These are phyloP conservation scores for Euzetes globulus DNA, from an alignment of 2,888 invertebrate species.

Conservation along the genomic window DNA sequence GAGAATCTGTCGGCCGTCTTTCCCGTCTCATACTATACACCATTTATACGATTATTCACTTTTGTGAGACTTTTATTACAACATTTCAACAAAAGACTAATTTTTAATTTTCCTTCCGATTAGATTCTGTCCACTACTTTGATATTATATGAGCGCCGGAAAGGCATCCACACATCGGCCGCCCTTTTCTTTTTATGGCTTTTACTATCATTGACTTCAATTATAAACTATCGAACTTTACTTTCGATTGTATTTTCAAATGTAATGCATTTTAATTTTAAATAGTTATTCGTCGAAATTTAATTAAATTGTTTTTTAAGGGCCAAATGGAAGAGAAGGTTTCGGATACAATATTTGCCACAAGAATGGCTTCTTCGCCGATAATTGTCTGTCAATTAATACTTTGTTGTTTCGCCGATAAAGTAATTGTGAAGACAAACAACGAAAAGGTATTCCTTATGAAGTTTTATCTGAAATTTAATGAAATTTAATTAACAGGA, in stretches of 20 bases:
- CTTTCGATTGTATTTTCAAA: not conserved
- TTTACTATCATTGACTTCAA: conserved; percentile 61
- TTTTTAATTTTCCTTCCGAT: not conserved
- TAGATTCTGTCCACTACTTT: conserved; percentile 56
- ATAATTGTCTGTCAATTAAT: conserved; percentile 51
- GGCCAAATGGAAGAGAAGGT: not conserved
- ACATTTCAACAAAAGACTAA: not conserved
- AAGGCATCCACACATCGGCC: conserved; percentile 82
- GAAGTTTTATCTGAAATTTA: not conserved
- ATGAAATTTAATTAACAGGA: not conserved
- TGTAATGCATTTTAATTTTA: not conserved
- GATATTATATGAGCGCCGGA: conserved; percentile 68
- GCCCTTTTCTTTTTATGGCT: conserved; percentile 86
- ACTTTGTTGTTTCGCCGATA: conserved; percentile 71
- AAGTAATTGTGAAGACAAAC: conserved; percentile 49
- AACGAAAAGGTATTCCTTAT: conserved; percentile 11
- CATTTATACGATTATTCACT: conserved; percentile 65
- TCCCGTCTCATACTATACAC: conserved; percentile 67
- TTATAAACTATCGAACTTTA: conserved; percentile 63
- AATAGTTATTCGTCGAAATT: not conserved
- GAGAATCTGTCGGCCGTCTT: conserved; percentile 22
- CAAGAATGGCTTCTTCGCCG: not conserved
- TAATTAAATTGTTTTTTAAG: not conserved
- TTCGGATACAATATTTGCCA: not conserved
- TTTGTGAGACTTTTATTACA: conserved; percentile 56